Evolutionary conservation across 2,888 invertebrate genomes (phyloP), one percentile per base, ranked within the genome.

Genomic region (Candidula unifasciata): DNA sequence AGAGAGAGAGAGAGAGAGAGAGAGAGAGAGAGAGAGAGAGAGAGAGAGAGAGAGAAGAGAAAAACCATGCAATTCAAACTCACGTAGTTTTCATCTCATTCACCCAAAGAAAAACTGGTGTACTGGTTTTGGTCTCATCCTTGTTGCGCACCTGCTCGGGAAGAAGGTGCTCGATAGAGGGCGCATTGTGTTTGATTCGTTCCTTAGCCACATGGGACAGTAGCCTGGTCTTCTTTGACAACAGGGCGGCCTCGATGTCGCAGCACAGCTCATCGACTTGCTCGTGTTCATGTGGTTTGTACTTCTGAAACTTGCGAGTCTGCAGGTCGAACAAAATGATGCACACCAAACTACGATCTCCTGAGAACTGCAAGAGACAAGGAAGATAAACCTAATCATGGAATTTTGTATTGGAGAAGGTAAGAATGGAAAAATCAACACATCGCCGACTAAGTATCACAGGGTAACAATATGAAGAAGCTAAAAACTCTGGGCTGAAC

Each of bases 301-400:
- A 87, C n/a, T 86, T 87, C 87, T 93, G 92, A 88, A 93, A 93
- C 87, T 92, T 92, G 21, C 93, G 86, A 77, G 90, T 89, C 87
- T 93, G 92, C 86, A 90, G 92, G 87, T 93, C 93, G 88, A 90
- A 92, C 18, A 93, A 86, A 74, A 93, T 89, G 68, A 93, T 92
- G 90, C 91, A 91, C 27, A 93, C 91, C 33, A 92, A 80, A 10
- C 89, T 85, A 54, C 87, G 69, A 83, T 91, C 90, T 69, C 91
- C 91, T 8, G 37, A 21, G 71, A 71, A 44, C 71, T 71, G 71
- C 37, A 69, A 69, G n/a, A 60, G 18, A 60, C 10, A 21, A 60
- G 21, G n/a, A 60, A 5, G n/a, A 13, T 5, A 60, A 1, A 60
- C 6, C 21, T 21, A 5, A 13, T 24, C 5, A 60, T 24, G 21